Conservation (phyloP, 2,888 invertebrate genomes). For the Drosophila pseudotakahashii region DNA sequence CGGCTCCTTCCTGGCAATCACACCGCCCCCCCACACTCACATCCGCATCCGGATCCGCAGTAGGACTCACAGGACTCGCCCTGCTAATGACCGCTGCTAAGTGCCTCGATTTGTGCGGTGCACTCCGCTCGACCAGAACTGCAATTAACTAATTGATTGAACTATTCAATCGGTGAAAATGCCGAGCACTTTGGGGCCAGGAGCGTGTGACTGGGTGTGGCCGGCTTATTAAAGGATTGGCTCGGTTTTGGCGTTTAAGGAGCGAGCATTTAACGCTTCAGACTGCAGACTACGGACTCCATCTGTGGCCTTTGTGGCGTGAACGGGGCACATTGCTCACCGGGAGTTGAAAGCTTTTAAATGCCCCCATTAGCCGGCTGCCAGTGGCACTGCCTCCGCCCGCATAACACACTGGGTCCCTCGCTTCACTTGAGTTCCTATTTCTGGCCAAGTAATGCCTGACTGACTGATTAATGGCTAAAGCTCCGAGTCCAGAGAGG, state of each 20-base stretch:
- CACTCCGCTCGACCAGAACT: conserved; percentile 54
- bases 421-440: conserved; percentile 12
- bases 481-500: neutral
- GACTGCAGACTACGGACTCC: neutral
- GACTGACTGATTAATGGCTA: conserved; percentile 54
- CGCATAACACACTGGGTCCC: conserved; percentile 6
- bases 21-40: conserved; percentile 8
- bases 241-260: conserved; percentile 35
- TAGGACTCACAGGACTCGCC: conserved; percentile 35
- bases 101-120: conserved; percentile 69
- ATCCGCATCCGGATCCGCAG: conserved; percentile 14
- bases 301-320: conserved; percentile 35
- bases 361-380: conserved; percentile 56
- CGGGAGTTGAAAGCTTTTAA: conserved; percentile 66
- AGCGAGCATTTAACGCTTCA: conserved; percentile 44
- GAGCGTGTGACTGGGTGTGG: conserved; percentile 57
- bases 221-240: conserved; percentile 50
- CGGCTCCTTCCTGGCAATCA: conserved; percentile 43
- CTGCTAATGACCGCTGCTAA: conserved; percentile 70
- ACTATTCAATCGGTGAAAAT: conserved; percentile 72
- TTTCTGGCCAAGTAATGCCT: conserved; percentile 46
- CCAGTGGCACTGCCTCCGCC: neutral
- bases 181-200: conserved; percentile 44
- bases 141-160: conserved; percentile 79
- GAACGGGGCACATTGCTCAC: conserved; percentile 47